Evolutionary conservation across 2,797 vertebrate species (phyloP), one percentile per base, ranked within the genome.

Genomic region (Acipenser ruthenus): DNA sequence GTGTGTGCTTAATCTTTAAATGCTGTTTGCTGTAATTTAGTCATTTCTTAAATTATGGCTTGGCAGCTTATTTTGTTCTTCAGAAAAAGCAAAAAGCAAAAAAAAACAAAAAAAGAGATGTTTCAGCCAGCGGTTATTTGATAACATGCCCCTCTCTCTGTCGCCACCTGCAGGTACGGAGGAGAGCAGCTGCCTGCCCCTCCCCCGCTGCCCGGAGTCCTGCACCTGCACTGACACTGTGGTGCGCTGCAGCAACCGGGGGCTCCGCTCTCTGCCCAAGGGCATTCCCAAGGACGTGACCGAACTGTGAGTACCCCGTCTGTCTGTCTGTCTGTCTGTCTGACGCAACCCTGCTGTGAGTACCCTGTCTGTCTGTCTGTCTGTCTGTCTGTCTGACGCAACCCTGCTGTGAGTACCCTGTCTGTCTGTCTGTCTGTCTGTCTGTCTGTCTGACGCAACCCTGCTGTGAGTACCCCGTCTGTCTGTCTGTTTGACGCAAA

Each of bases 261-360:
- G 93, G 53, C 89, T 98, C 72, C 88, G 80, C 13, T 64, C 82
- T 10, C 85, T 98, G 71, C 96, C 96, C 80, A 97, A 86, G 82
- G 94, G 94, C 77, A 90, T 98, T 81, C 95, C 95, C 84, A 98
- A 94, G 85, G 96, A 98, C 12, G 90, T 94, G 79, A 99, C 94
- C 0, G 96, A 99, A 84, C 89, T 99, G 96, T 99, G 80, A 95
- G 15, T 18, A 1, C 15, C 15, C 52, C 12, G 52, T 53, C 52
- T 53, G 52, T 53, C 52, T 53, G 52, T 53, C 52, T 53, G 52
- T 10, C 52, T 53, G 8, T 53, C 12, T 18, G 15, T 18, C 15
- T 18, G 15, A 18, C 15, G 15, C 15, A 18, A 1, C 15, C 15
- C 15, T 18, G 15, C 15, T 18, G 15, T 18, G 15, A 18, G 15